Base-by-base conservation (phyloP, 2,888 invertebrate species). In the Rhagophthalmus giganteus region DNA sequence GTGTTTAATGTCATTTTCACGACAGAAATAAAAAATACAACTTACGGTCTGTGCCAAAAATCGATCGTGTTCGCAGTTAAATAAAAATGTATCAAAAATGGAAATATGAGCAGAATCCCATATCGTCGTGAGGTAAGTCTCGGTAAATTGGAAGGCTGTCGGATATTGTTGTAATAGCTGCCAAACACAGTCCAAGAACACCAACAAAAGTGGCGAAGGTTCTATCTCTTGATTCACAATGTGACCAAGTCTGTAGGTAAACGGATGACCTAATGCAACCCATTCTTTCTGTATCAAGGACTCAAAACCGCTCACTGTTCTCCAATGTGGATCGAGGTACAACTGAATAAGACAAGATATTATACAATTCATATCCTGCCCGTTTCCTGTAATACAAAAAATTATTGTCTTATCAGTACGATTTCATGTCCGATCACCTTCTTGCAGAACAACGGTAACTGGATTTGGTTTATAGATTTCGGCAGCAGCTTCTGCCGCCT, bases 181-280 rank as follows among this genome's bases (percentile, higher is more conserved):
- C 91, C 94, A 94, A 42, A 88, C 87, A 74, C 94, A 92, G 75
- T 98, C 97, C 62, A 98, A 81, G 76, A 92, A 96, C 35, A 97
- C 77, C 33, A 96, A 81, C 72, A 96, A 90, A 37, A 96, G 78
- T 0, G 96, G 96, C 35, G 91, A 86, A 75, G 88, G 81, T 55
- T 82, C 85, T 46, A 83, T 73, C 53, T 78, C 81, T 41, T 81
- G 78, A 13, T 80, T 80, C 1, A 81, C 72, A 9, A 88, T 81
- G 53, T 87, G 86, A 0, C 88, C 88, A 55, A 88, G 74, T 38
- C 90, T 81, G 67, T 50, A 67, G 2, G 70, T 69, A 45, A 74
- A 76, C 1, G 92, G 94, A 75, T 97, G 96, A 14, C 95, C 95
- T 57, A 94, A 78, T 1, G 90, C 87, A 2, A 96, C 79, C 96